Conservation (phyloP, 1,140 invertebrate species). For the Bombus breviceps region DNA sequence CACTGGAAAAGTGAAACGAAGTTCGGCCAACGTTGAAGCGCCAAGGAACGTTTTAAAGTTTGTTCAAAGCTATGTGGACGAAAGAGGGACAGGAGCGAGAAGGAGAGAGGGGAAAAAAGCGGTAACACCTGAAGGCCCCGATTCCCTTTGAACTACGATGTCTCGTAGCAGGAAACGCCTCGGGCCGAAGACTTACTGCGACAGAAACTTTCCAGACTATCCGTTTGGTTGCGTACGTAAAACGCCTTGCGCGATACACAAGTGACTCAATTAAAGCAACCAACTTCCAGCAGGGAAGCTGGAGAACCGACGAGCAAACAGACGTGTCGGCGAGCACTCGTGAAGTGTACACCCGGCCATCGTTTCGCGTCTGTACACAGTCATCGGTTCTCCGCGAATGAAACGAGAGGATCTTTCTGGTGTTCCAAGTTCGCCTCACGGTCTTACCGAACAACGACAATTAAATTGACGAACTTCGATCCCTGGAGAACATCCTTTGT, state of each 20-base stretch:
- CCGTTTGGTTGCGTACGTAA: conserved; percentile 57
- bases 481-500: background rate
- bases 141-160: conserved; percentile 39
- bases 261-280: conserved; percentile 66
- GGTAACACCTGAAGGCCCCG: conserved; percentile 18
- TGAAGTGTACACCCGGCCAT: conserved; percentile 21
- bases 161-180: conserved; percentile 40
- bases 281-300: conserved; percentile 49
- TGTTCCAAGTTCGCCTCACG: background rate
- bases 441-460: conserved; percentile 7
- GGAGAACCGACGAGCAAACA: conserved; percentile 58
- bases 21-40: background rate
- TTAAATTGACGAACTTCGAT: conserved; percentile 13
- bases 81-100: background rate
- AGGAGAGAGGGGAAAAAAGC: background rate
- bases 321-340: conserved; percentile 44
- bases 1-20: background rate
- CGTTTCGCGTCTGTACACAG: conserved; percentile 16
- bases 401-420: background rate
- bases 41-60: conserved; percentile 12
- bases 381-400: background rate
- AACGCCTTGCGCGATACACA: conserved; percentile 61
- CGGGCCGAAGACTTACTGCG: conserved; percentile 55
- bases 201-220: conserved; percentile 57
- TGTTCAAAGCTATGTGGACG: background rate